A percentile compares a stretch with the other conserved stretches of the same genome.
These are phyloP conservation scores for Zaprionus camerounensis DNA, from an alignment of 1,140 invertebrate species.

Conservation along the genomic window DNA sequence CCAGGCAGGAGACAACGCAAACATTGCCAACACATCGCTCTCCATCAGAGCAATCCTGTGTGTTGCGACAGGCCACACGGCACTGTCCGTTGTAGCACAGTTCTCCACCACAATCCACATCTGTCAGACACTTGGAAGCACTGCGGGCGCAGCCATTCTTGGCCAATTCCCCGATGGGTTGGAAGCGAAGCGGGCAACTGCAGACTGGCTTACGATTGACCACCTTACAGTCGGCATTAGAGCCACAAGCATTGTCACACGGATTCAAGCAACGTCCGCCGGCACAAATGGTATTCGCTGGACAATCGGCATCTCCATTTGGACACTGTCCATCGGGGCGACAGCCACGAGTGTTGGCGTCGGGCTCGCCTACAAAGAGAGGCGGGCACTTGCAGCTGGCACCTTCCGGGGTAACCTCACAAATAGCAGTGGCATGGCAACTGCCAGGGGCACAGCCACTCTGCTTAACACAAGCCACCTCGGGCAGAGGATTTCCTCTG, in stretches of 20 bases:
- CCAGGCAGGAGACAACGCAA: constrained; percentile 90
- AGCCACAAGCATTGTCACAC: constrained; percentile 90
- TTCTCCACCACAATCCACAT: constrained; percentile 91
- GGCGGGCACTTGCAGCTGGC: constrained; percentile 91
- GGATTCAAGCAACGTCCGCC: constrained; percentile 90
- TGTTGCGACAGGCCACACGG: constrained; percentile 91
- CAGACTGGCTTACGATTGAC: constrained; percentile 90
- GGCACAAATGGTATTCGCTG: constrained; percentile 89
- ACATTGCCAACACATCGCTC: constrained; percentile 92
- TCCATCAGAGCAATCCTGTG: constrained; percentile 91
- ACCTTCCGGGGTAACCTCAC: constrained; percentile 88
- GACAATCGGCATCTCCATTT: constrained; percentile 90
- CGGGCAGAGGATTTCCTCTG: constrained; percentile 91
- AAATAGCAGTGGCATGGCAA: constrained; percentile 92
- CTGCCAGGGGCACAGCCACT: constrained; percentile 91
- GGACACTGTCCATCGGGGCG: constrained; percentile 89
- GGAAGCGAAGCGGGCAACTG: constrained; percentile 90
- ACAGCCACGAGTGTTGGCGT: constrained; percentile 89
- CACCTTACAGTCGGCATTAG: constrained; percentile 91
- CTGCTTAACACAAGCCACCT: constrained; percentile 90
- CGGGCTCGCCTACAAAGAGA: constrained; percentile 91
- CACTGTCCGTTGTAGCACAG: constrained; percentile 93
- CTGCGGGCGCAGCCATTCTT: constrained; percentile 90
- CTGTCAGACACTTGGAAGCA: constrained; percentile 87
- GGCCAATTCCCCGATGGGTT: constrained; percentile 86